Conservation (phyloP, 2,113 vertebrate species). For the Channa argus region DNA sequence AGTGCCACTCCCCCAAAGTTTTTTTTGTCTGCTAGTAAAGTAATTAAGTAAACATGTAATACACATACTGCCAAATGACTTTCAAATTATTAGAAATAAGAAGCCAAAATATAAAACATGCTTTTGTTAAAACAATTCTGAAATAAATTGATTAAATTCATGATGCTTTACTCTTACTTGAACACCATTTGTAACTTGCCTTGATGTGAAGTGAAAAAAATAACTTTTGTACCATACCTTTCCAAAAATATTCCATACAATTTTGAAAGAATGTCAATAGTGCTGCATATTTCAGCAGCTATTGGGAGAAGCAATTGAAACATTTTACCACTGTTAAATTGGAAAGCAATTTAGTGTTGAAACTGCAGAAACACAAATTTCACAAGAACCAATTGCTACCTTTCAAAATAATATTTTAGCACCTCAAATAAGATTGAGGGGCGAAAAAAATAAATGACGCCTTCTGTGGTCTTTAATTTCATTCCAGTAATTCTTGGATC, state of each 20-base stretch:
- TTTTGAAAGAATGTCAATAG: conserved; percentile 17
- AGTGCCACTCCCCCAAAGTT: too few relatives aligned
- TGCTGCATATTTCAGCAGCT: conserved; percentile 24
- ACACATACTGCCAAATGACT: background rate
- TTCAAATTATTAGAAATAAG: conserved; percentile 8
- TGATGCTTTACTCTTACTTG: background rate
- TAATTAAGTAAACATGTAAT: too few relatives aligned
- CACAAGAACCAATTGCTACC: conserved; percentile 65
- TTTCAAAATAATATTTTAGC: conserved; percentile 59
- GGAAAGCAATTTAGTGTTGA: conserved; percentile 30
- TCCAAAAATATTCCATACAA: conserved; percentile 6
- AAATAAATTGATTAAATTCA: background rate
- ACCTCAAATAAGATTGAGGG: conserved; percentile 41
- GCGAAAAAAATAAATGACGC: conserved; percentile 31
- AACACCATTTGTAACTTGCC: conserved; percentile 20
- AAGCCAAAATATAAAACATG: background rate
- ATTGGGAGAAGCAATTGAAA: background rate
- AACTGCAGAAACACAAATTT: conserved; percentile 56
- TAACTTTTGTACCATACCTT: conserved; percentile 5
- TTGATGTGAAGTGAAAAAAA: conserved; percentile 52
- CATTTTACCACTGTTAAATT: conserved; percentile 25
- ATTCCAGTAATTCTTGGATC: conserved; percentile 58
- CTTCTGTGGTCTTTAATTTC: conserved; percentile 51
- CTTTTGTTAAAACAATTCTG: background rate
- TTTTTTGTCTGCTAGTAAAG: too few relatives aligned